Conservation (phyloP, 2,797 vertebrate species). For the Poeciliopsis infans region DNA sequence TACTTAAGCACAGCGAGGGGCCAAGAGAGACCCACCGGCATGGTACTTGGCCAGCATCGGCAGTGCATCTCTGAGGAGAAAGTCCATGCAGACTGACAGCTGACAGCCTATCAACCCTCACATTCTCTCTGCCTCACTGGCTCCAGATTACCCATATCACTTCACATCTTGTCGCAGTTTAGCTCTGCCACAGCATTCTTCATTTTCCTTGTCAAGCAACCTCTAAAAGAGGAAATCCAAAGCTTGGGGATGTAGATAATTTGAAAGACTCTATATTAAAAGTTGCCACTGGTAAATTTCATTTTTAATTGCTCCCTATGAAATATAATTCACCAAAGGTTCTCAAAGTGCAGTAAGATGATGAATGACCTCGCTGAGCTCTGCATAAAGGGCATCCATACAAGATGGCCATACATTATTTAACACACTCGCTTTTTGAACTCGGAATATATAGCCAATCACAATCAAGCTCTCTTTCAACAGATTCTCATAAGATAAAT, state of each 20-base stretch:
- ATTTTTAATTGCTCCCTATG: neutral
- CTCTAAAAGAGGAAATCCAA: neutral
- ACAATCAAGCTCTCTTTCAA: neutral
- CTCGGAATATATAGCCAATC: neutral
- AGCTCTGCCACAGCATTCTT: conserved; percentile 1
- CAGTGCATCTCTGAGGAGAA: conserved; percentile 48
- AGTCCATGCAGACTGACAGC: conserved; percentile 48
- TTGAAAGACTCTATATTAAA: neutral
- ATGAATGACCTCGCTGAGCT: neutral
- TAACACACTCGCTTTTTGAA: neutral
- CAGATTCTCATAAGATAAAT: neutral
- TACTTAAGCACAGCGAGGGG: conserved; percentile 51
- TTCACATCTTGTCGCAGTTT: neutral
- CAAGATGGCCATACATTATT: neutral
- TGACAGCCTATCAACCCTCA: conserved; percentile 60
- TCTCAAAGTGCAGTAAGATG: neutral
- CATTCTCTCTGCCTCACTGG: conserved; percentile 23
- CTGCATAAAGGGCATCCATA: neutral
- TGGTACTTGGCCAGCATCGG: conserved; percentile 35
- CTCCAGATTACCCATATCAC: conserved; percentile 24
- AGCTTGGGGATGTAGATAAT: neutral
- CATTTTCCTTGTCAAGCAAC: neutral
- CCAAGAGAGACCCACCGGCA: conserved; percentile 43
- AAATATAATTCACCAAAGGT: neutral
- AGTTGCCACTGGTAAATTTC: neutral